Evolutionary conservation across 92 coral and sea anemone species (phyloP), one percentile per base, ranked within the genome.

Genomic region (Heliopora coerulea): DNA sequence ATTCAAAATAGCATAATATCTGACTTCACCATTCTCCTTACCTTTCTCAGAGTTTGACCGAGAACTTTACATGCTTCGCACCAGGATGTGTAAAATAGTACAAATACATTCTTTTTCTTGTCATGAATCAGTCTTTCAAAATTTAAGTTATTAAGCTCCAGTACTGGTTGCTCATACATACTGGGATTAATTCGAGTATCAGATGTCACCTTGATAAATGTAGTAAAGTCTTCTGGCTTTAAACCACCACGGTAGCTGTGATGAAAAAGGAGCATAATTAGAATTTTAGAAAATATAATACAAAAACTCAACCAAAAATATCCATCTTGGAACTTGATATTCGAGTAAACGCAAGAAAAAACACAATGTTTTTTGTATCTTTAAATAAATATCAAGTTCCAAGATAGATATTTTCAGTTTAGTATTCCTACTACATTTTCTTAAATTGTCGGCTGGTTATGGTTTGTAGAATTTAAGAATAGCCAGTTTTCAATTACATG

Each of bases 81-180:
- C 86, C 83, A 84, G n/a, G 91, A 85, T 52, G 91, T 88, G 79
- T 85, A 95, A 74, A 87, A 95, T 46, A 87, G 79, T 2, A 90
- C 82, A 78, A 95, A 75, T 11, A 95, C 78, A 58, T 85, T 83
- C 28, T 89, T 86, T 31, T 88, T 75, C 41, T 82, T 85, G 88
- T 95, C 90, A 56, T 95, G 91, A 46, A 90, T 85, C 52, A 88
- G 67, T 24, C 99, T 90, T 60, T 95, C 99, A 73, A 95, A 95
- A 73, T 95, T 95, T 18, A 86, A 82, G 20, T 73, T 61, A 72
- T 79, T 88, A 57, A 95, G 66, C 21, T 89, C 96, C 49, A 95
- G 85, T 46, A 95, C 83, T 9, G 99, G 89, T n/a, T 84, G 82
- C 67, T 75, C 74, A 81, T 84, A 95, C 54, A 95, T 82, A 3